Evolutionary conservation across 2,888 invertebrate genomes (phyloP), one percentile per base, ranked within the genome.

Genomic region (Ypsolopha sequella): DNA sequence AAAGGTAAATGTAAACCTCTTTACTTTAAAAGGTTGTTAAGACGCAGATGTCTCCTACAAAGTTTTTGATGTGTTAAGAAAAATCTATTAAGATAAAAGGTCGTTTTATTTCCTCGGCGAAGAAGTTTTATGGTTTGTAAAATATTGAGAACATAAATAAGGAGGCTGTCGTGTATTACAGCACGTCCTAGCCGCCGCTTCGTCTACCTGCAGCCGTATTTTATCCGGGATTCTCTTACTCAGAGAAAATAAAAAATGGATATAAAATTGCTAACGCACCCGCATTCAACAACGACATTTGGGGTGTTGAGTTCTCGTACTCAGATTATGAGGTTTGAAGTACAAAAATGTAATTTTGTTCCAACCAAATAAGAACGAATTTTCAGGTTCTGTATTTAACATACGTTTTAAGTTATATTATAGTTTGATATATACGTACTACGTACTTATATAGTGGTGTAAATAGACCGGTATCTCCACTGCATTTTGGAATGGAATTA

Each of bases 91-190:
- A 75, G 78, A 74, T 80, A 79, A 81, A 82, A 76, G 76, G 71
- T 77, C 78, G 36, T 69, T 70, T 75, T 77, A 76, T 79, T 81
- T 80, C 75, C 73, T 73, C 73, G 72, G 67, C 73, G 65, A 66
- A 66, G 68, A 79, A 81, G 78, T 82, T 82, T 84, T 82, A 82
- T 80, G 82, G 79, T 78, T 82, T 82, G 81, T 84, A 78, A 84
- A 82, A 84, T 84, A 82, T 84, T 80, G 80, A 72, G 77, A 74
- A 69, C 74, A 82, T 84, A 84, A 84, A 84, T 84, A 84, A 84
- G 67, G 69, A 64, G 63, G 70, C 74, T 79, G 81, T 81, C 84
- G 67, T 77, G 80, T 82, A 75, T 80, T 70, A 76, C 76, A 80
- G 78, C 80, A 80, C 81, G 80, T 80, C 78, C 68, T 73, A 62